Conservation (phyloP, 2,113 vertebrate genomes). For the Sigmodon hispidus region DNA sequence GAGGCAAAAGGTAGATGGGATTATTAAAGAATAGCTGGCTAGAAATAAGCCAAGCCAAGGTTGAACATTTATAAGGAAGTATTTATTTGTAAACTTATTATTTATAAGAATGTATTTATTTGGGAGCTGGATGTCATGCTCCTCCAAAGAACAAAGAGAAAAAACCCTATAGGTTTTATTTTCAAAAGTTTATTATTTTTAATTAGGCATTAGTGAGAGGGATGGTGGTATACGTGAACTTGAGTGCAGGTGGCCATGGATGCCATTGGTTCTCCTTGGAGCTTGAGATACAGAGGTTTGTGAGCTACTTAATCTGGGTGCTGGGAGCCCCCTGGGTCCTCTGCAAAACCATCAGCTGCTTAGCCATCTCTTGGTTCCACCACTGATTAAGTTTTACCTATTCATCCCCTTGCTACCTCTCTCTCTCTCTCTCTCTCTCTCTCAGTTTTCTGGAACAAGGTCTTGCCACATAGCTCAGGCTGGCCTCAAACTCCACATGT, state of each 20-base stretch:
- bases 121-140: too few species aligned
- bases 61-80: too few species aligned
- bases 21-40: too few species aligned
- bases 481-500: neutral
- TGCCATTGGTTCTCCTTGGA: neutral
- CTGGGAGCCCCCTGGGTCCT: neutral
- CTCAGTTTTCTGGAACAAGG: neutral
- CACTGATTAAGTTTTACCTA: neutral
- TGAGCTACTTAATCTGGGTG: neutral
- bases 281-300: neutral
- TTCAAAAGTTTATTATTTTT: neutral
- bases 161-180: neutral
- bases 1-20: too few species aligned
- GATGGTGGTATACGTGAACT: neutral
- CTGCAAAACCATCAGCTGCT: neutral
- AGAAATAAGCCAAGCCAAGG: too few species aligned
- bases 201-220: neutral
- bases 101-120: too few species aligned
- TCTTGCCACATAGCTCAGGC: neutral
- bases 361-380: neutral
- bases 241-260: neutral
- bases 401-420: neutral
- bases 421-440: neutral
- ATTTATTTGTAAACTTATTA: too few species aligned
- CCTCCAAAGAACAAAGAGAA: too few species aligned